phyloP scores from a whole-genome alignment of 2,888 invertebrate species.

The Chrysina gloriosa region DNA sequence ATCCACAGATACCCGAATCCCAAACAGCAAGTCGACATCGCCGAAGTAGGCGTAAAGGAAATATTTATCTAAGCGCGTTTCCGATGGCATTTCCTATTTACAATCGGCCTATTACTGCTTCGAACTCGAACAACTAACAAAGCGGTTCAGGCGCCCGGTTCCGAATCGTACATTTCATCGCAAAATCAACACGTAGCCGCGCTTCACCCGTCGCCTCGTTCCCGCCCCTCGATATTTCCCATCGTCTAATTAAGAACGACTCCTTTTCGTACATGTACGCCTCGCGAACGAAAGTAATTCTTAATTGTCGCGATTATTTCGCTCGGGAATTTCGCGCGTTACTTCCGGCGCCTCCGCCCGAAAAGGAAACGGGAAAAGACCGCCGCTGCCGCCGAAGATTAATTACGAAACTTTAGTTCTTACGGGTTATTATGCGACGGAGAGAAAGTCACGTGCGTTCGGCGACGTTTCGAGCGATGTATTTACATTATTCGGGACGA shows the following conservation, averaged over 20 bases:
- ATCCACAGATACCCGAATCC: too few relatives aligned
- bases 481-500: background rate
- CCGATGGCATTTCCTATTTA: background rate
- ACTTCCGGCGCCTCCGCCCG: background rate
- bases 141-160: too few relatives aligned
- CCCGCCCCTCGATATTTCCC: too few relatives aligned
- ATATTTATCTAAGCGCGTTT: background rate
- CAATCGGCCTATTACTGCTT: background rate
- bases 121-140: background rate
- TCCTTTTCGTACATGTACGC: background rate
- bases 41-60: background rate
- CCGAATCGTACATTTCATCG: too few relatives aligned
- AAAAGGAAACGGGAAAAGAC: background rate
- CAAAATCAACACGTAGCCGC: too few relatives aligned
- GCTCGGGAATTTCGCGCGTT: background rate
- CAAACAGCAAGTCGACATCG: too few relatives aligned
- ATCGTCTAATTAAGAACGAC: too few relatives aligned
- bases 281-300: background rate
- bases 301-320: background rate
- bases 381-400: background rate
- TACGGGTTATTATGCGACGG: background rate
- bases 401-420: slow-evolving; percentile 2
- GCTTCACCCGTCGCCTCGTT: too few relatives aligned
- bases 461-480: background rate
- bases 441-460: background rate